Evolutionary conservation across 2,113 vertebrate species (phyloP).

Genomic region (Naja naja): DNA sequence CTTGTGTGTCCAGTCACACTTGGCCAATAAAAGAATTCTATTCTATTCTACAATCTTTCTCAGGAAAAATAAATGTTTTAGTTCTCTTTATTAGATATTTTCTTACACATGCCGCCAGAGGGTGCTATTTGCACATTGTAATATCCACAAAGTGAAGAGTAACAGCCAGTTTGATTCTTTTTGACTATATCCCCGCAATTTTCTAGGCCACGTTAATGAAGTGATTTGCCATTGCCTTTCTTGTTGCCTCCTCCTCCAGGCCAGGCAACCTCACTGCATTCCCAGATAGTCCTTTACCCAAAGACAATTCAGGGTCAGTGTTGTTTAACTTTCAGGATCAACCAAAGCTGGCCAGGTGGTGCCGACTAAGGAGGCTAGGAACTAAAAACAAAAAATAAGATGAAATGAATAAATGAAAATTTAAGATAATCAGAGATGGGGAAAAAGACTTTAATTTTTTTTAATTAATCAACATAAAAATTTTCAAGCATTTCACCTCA

Average conservation of each 20-base stretch:
- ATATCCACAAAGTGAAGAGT: neutral
- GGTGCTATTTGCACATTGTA: slow-evolving; percentile 54
- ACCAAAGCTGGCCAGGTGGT: neutral
- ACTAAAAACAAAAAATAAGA: neutral
- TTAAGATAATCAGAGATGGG: neutral
- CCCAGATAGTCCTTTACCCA: neutral
- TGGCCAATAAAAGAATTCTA: too few species aligned
- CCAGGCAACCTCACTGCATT: neutral
- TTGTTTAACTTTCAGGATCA: neutral
- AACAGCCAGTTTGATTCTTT: neutral
- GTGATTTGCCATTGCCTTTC: neutral
- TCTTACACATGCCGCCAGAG: slow-evolving; percentile 49
- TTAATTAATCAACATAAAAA: neutral
- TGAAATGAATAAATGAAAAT: neutral
- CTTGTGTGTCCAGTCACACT: too few species aligned
- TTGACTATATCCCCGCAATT: neutral
- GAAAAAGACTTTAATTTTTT: neutral
- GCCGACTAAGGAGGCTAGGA: neutral
- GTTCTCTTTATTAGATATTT: accelerated
- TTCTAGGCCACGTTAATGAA: neutral
- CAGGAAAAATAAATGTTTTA: neutral
- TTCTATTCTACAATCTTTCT: neutral
- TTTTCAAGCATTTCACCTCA: neutral
- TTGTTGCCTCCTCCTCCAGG: accelerated
- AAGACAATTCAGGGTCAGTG: neutral